These are phyloP conservation scores for Dicerorhinus sumatrensis DNA, from an alignment of 2,113 vertebrate species.

Conservation along the genomic window DNA sequence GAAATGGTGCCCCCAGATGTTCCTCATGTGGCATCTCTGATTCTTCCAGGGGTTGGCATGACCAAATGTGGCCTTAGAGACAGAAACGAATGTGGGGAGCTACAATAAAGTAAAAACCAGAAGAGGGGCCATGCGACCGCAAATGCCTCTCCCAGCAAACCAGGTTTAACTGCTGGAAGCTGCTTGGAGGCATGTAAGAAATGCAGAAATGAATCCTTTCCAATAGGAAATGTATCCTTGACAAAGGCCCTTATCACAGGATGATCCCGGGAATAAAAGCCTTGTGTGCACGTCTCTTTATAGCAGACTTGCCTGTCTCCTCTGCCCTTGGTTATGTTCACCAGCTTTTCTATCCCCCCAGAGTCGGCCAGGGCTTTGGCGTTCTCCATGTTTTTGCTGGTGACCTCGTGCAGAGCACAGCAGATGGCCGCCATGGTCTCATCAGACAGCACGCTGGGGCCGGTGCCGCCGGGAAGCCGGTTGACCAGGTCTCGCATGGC, in stretches of 20 bases:
- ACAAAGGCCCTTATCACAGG: not conserved
- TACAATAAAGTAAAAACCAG: not conserved
- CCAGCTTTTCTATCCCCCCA: constrained; percentile 97
- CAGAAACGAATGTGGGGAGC: not conserved
- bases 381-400: constrained; percentile 99
- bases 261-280: fast-evolving
- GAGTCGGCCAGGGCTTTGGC: constrained; percentile 98
- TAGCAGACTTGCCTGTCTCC: constrained; percentile 94
- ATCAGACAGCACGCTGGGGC: constrained; percentile 93
- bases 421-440: constrained; percentile 97
- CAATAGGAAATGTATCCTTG: not conserved
- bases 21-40: not conserved
- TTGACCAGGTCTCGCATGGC: constrained; percentile 99
- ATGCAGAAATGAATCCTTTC: not conserved
- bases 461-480: constrained; percentile 93
- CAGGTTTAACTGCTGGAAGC: not conserved
- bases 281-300: not conserved
- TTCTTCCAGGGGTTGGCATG: not conserved
- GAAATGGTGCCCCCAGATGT: not conserved
- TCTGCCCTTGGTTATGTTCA: constrained; percentile 97
- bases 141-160: not conserved
- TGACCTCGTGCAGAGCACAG: constrained; percentile 98
- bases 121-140: not conserved
- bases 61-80: not conserved
- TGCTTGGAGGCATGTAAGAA: not conserved